These are phyloP conservation scores for Epirrhoe tristata DNA, from an alignment of 2,888 invertebrate genomes.

Conservation along the genomic window DNA sequence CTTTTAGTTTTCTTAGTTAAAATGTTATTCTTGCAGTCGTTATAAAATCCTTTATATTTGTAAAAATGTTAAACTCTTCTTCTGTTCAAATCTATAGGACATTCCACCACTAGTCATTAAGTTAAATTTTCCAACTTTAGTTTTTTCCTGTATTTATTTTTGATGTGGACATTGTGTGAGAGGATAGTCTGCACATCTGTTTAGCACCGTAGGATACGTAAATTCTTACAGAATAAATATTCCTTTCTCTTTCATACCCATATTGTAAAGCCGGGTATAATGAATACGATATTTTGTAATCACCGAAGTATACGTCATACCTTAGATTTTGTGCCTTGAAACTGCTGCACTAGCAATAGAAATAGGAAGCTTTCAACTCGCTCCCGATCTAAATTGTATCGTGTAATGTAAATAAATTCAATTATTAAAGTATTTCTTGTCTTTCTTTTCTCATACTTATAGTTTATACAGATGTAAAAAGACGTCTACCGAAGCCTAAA, in stretches of 20 bases:
- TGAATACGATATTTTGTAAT: slow-evolving; percentile 1
- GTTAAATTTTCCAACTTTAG: slow-evolving; percentile 32
- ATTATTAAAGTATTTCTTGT: slow-evolving; percentile 50
- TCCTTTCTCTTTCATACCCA: slow-evolving; percentile 1
- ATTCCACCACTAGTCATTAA: slow-evolving; percentile 39
- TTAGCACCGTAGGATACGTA: slow-evolving; percentile 4
- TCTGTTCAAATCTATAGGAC: slow-evolving; percentile 30
- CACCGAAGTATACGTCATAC: slow-evolving; percentile 15
- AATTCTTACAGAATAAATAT: slow-evolving; percentile 4
- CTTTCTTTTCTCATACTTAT: slow-evolving; percentile 39
- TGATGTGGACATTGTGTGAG: background rate
- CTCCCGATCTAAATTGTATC: slow-evolving; percentile 67
- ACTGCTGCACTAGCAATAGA: slow-evolving; percentile 62
- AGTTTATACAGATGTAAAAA: too few species aligned
- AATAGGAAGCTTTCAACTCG: slow-evolving; percentile 64
- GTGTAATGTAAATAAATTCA: slow-evolving; percentile 79
- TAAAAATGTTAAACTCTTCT: slow-evolving; percentile 20
- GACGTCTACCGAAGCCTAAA: background rate
- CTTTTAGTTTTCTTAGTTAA: slow-evolving; percentile 18
- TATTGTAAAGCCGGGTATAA: slow-evolving; percentile 9
- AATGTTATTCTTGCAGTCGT: slow-evolving; percentile 12
- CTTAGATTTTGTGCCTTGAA: slow-evolving; percentile 63
- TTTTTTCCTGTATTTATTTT: slow-evolving; percentile 28
- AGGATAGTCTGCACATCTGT: slow-evolving; percentile 5
- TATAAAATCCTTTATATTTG: slow-evolving; percentile 12